Evolutionary conservation across 2,113 vertebrate species (phyloP).

Genomic region (Dipodomys spectabilis): DNA sequence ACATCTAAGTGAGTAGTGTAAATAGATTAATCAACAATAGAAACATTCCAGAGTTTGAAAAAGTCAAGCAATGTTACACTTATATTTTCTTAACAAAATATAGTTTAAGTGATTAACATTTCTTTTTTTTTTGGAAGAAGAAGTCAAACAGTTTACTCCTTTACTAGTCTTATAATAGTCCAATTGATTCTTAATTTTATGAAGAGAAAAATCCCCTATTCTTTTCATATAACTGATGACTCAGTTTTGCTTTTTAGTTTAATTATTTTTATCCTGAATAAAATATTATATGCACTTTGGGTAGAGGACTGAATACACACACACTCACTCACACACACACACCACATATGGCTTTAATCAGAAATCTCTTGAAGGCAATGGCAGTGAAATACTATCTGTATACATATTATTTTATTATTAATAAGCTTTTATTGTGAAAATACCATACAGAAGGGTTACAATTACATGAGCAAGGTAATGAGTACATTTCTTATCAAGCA

Average conservation of each 20-base stretch:
- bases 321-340: not conserved
- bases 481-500: no score
- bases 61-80: not conserved
- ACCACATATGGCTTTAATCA: not conserved
- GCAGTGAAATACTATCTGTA: not conserved
- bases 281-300: not conserved
- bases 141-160: no score
- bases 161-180: not conserved
- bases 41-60: not conserved
- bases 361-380: not conserved
- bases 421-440: no score
- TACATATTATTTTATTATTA: not conserved
- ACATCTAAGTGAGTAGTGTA: not conserved
- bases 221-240: not conserved
- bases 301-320: not conserved
- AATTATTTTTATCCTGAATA: not conserved
- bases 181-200: not conserved
- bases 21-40: slow-evolving; percentile 13
- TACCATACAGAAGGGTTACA: no score
- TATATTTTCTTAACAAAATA: not conserved
- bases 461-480: no score
- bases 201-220: not conserved
- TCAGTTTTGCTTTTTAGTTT: not conserved
- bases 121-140: not conserved
- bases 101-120: not conserved